Conservation (phyloP, 2,888 invertebrate species). For the Phytoseiulus persimilis region DNA sequence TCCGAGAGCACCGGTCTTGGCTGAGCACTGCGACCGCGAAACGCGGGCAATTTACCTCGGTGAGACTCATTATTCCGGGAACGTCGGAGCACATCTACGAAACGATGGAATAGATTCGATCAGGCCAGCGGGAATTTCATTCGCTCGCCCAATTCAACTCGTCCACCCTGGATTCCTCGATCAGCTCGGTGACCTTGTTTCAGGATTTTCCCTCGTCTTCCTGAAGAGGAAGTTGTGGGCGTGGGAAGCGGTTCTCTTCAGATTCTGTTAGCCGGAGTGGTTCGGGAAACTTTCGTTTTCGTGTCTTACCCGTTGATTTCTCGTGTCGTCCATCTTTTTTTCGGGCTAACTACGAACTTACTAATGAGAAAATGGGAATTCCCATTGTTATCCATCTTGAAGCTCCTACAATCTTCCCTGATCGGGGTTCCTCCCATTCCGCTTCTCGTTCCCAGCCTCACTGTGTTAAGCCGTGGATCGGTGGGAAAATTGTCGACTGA, state of each 20-base stretch:
- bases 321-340: not conserved
- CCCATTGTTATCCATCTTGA: not conserved
- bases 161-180: no score
- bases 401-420: not conserved
- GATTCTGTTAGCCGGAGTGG: not conserved
- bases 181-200: not conserved
- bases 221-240: not conserved
- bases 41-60: no score
- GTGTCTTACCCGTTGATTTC: not conserved
- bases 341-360: not conserved
- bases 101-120: no score
- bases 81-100: no score
- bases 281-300: not conserved
- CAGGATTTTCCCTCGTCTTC: not conserved
- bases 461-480: not conserved
- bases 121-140: no score
- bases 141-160: no score
- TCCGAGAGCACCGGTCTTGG: no score
- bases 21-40: no score
- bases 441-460: not conserved
- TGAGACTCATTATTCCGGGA: no score
- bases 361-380: not conserved
- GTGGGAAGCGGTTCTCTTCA: not conserved
- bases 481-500: slow-evolving; percentile 5
- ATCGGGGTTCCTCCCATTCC: not conserved